Conservation (phyloP, 2,797 vertebrate species). For the Denticeps clupeoides region DNA sequence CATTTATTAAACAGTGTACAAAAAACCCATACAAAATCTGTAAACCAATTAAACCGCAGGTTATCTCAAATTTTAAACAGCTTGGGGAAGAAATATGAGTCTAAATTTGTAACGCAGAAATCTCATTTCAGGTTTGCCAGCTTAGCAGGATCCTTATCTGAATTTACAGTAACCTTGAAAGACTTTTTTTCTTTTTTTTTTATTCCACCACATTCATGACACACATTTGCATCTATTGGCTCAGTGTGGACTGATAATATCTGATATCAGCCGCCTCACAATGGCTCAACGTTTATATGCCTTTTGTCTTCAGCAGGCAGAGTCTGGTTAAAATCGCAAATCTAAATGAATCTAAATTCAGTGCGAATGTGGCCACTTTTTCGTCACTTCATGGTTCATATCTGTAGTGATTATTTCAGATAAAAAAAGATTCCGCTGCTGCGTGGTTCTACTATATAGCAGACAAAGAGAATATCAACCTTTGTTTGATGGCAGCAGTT, state of each 20-base stretch:
- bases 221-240: not conserved
- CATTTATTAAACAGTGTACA: too few species aligned
- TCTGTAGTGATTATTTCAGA: too few species aligned
- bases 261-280: not conserved
- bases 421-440: too few species aligned
- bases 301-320: not conserved
- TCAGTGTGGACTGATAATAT: not conserved
- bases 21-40: too few species aligned
- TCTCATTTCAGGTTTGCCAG: not conserved
- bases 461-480: not conserved
- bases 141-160: not conserved
- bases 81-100: too few species aligned
- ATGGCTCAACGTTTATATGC: not conserved
- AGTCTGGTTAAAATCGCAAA: too few species aligned
- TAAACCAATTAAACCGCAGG: too few species aligned
- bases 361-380: not conserved
- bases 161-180: not conserved
- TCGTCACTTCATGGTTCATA: too few species aligned
- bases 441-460: too few species aligned
- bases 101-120: not conserved
- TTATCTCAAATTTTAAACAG: too few species aligned
- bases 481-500: not conserved
- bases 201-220: not conserved
- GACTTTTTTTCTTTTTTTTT: too few species aligned
- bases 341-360: not conserved